These are phyloP conservation scores for Paedocypris micromegethes DNA, from an alignment of 2,797 vertebrate species.

Conservation along the genomic window DNA sequence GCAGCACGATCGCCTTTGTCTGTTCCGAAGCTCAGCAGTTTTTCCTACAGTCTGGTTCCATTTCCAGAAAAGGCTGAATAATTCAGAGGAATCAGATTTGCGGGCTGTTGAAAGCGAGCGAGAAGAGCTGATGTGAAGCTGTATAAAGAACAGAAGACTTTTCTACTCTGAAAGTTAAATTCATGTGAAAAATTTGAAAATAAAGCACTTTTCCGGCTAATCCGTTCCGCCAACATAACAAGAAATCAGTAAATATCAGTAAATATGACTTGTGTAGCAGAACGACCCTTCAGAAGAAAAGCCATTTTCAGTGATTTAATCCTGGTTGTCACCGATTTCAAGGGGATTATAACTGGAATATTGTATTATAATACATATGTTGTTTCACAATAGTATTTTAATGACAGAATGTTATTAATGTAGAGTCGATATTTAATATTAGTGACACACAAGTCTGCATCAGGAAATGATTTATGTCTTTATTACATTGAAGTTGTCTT, in stretches of 20 bases:
- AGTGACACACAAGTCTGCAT: neutral
- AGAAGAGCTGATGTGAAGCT: neutral
- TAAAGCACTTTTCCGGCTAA: neutral
- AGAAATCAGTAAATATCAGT: too few species aligned
- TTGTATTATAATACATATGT: too few species aligned
- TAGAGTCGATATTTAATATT: too few species aligned
- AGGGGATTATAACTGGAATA: too few species aligned
- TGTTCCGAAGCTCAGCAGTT: neutral
- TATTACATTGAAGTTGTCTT: constrained; percentile 50
- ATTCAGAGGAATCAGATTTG: constrained; percentile 22
- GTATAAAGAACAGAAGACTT: constrained; percentile 1
- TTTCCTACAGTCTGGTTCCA: constrained; percentile 23
- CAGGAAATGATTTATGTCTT: constrained; percentile 37
- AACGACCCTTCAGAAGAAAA: too few species aligned
- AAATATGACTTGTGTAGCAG: too few species aligned
- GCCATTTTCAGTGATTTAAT: too few species aligned
- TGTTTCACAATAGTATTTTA: too few species aligned
- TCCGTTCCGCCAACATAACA: too few species aligned
- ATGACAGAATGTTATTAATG: too few species aligned
- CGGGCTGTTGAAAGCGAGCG: neutral
- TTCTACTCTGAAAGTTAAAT: neutral
- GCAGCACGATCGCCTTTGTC: too few species aligned
- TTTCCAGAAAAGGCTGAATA: constrained; percentile 17
- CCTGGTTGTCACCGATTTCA: too few species aligned
- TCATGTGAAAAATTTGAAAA: constrained; percentile 25